Conservation (phyloP, 2,797 vertebrate genomes). For the Vireo griseus region DNA sequence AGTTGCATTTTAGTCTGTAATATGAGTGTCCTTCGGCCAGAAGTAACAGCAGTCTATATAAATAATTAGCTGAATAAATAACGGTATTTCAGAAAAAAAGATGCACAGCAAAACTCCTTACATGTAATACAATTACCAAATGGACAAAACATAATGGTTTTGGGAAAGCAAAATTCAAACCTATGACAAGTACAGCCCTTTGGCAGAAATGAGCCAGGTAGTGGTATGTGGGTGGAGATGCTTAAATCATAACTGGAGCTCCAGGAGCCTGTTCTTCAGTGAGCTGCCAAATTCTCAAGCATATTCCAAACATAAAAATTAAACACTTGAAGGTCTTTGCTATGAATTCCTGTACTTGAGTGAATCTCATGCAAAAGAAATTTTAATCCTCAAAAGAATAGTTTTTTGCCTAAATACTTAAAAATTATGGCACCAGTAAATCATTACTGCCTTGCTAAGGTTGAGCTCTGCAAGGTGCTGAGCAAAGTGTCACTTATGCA, state of each 20-base stretch:
- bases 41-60: neutral
- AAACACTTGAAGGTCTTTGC: neutral
- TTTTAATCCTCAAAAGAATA: neutral
- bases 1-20: neutral
- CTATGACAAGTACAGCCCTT: neutral
- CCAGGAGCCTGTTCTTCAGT: neutral
- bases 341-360: neutral
- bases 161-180: neutral
- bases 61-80: neutral
- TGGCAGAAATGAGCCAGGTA: neutral
- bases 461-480: neutral
- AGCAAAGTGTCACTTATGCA: neutral
- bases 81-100: neutral
- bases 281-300: neutral
- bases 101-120: neutral
- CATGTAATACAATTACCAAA: neutral
- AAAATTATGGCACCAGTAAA: neutral
- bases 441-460: neutral
- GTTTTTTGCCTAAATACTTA: neutral
- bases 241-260: neutral
- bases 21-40: neutral
- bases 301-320: neutral
- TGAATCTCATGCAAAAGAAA: neutral
- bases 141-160: neutral
- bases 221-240: neutral